Evolutionary conservation across 2,888 invertebrate genomes (phyloP).

Genomic region (Synanthedon andrenaeformis): DNA sequence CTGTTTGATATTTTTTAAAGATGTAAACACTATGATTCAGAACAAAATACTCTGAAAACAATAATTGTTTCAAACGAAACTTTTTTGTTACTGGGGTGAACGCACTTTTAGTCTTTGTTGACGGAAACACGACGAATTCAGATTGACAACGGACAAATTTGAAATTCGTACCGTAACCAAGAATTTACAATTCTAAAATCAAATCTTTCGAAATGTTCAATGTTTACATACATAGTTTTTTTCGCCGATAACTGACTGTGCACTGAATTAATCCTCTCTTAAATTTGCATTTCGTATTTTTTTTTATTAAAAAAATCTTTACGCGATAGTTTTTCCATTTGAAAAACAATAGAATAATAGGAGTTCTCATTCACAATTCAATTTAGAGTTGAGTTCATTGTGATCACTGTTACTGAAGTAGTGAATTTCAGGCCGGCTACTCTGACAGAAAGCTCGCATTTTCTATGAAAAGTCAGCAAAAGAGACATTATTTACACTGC

Average conservation of each 20-base stretch:
- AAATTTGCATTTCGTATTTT: not conserved
- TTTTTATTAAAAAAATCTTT: not conserved
- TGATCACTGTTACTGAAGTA: too few relatives aligned
- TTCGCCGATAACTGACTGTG: conserved; percentile 3
- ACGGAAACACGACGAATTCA: conserved; percentile 12
- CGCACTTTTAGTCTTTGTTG: conserved; percentile 2
- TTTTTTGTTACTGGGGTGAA: not conserved
- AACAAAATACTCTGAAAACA: too few relatives aligned
- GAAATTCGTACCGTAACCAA: conserved; percentile 30
- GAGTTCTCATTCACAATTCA: too few relatives aligned
- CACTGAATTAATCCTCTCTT: not conserved
- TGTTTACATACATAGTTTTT: conserved; percentile 7
- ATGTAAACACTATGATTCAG: not conserved
- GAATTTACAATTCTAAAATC: conserved; percentile 26
- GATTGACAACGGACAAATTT: conserved; percentile 26
- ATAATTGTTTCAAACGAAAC: too few relatives aligned
- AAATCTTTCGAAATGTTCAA: conserved; percentile 19
- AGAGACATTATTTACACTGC: too few relatives aligned
- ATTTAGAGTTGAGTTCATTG: too few relatives aligned
- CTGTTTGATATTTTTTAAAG: conserved; percentile 5
- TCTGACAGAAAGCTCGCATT: too few relatives aligned
- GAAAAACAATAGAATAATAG: too few relatives aligned
- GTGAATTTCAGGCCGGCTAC: too few relatives aligned
- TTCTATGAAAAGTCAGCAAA: too few relatives aligned
- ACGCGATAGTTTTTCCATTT: too few relatives aligned